A percentile compares a stretch with the other conserved stretches of the same genome.
These are phyloP conservation scores for Dorcus hopei DNA, from an alignment of 2,888 invertebrate genomes.

Conservation along the genomic window DNA sequence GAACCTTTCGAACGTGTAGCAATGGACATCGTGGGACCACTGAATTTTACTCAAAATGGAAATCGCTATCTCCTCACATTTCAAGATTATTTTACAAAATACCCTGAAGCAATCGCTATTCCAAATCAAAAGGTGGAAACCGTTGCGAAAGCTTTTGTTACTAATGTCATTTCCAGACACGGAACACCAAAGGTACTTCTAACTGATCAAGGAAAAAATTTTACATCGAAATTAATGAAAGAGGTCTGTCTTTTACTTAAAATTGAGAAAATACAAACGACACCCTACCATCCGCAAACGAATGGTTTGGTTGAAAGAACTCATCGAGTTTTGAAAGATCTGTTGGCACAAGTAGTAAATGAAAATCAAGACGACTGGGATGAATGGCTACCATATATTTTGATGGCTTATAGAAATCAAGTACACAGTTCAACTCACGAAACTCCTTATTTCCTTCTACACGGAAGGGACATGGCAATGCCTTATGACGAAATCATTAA, in stretches of 20 bases:
- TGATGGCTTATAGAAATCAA: conserved; percentile 27
- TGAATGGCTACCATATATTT: conserved; percentile 28
- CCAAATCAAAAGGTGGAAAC: conserved; percentile 22
- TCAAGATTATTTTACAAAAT: no score
- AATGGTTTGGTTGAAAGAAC: conserved; percentile 36
- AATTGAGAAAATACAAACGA: conserved; percentile 29
- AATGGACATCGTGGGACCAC: no score
- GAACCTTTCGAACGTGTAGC: no score
- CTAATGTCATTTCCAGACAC: conserved; percentile 27
- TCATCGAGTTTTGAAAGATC: conserved; percentile 29
- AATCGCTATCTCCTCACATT: no score
- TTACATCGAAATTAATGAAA: conserved; percentile 29
- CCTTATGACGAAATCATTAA: conserved; percentile 22
- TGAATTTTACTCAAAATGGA: no score
- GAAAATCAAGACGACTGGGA: conserved; percentile 32
- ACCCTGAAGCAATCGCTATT: no score
- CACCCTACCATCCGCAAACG: conserved; percentile 22
- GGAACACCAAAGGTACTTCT: conserved; percentile 31
- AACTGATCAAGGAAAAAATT: conserved; percentile 33
- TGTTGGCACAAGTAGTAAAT: conserved; percentile 29
- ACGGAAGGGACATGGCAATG: conserved; percentile 26
- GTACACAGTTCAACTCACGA: conserved; percentile 24
- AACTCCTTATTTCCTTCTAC: conserved; percentile 25
- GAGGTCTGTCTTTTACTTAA: conserved; percentile 27
- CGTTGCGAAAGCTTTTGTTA: conserved; percentile 28